A percentile compares a stretch with the other conserved stretches of the same genome.
Evolutionary conservation across 2,113 vertebrate genomes (phyloP).

Genomic region (Eulemur rufifrons): DNA sequence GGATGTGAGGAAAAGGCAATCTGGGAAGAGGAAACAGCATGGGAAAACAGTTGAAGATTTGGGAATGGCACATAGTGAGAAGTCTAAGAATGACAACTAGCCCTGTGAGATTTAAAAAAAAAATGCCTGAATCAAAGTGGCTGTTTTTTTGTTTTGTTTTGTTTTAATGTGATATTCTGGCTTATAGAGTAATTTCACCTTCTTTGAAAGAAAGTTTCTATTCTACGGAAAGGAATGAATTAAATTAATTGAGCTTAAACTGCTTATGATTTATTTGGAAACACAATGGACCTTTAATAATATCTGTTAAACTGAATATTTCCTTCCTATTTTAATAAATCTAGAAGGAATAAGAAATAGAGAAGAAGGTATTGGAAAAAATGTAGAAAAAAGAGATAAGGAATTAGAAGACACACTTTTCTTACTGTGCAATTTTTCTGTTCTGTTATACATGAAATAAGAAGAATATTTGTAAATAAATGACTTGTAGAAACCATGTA

Average conservation of each 20-base stretch:
- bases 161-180: neutral
- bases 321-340: neutral
- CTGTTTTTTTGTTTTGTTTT: neutral
- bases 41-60: neutral
- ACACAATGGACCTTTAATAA: neutral
- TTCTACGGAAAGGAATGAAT: neutral
- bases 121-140: neutral
- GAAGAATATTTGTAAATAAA: neutral
- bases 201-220: neutral
- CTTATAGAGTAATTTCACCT: neutral
- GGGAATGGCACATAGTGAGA: neutral
- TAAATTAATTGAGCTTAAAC: neutral
- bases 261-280: neutral
- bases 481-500: neutral
- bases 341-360: neutral
- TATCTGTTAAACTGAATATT: neutral
- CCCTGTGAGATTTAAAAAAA: neutral
- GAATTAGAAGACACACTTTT: neutral
- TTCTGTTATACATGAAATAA: neutral
- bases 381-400: neutral
- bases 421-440: neutral
- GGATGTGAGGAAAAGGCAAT: neutral
- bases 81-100: neutral
- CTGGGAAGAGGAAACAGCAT: neutral
- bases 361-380: neutral